Conservation (phyloP, 2,797 vertebrate species). For the Parauchenoglanis ngamensis region DNA sequence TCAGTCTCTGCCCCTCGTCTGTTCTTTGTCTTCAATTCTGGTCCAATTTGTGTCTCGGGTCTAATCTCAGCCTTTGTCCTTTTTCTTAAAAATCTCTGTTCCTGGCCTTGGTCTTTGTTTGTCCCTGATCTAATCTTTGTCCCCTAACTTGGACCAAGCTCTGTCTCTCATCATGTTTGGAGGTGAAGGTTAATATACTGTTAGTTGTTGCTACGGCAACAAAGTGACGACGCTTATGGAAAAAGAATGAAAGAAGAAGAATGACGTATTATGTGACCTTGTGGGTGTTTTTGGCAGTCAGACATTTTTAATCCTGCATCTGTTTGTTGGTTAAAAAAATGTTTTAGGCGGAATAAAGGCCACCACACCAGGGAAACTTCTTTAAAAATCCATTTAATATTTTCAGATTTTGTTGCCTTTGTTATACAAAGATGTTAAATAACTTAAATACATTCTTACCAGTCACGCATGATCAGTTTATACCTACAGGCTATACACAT, state of each 20-base stretch:
- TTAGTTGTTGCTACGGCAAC: neutral
- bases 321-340: neutral
- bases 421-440: conserved; percentile 99
- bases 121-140: neutral
- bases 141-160: neutral
- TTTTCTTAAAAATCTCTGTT: neutral
- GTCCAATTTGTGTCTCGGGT: neutral
- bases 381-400: conserved; percentile 99
- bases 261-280: neutral
- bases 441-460: conserved; percentile 99
- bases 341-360: neutral
- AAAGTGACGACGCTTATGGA: neutral
- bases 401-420: conserved; percentile 91
- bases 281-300: neutral
- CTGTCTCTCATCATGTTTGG: neutral
- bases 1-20: neutral
- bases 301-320: neutral
- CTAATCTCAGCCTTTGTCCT: neutral
- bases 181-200: neutral
- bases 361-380: conserved; percentile 66
- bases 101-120: neutral
- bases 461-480: conserved; percentile 98
- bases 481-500: conserved; percentile 98
- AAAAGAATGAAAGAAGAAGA: neutral
- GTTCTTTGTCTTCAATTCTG: neutral